phyloP scores from a whole-genome alignment of 2,113 vertebrate species.

The Ursus arctos region DNA sequence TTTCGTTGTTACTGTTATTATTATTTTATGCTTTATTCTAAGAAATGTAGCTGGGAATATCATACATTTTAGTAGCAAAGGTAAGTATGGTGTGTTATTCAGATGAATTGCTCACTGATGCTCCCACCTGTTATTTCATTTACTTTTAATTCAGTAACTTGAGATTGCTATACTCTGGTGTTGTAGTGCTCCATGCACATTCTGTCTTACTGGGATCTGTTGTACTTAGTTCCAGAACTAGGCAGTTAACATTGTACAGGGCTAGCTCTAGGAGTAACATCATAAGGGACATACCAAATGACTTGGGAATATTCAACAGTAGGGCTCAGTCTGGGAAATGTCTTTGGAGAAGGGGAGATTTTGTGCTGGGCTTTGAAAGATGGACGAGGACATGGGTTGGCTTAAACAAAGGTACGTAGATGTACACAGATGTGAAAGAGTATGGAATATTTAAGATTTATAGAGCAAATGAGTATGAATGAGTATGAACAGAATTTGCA shows the following conservation, averaged over 20 bases:
- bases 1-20: background rate
- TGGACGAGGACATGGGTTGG: background rate
- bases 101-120: conserved; percentile 41
- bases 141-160: conserved; percentile 45
- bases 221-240: background rate
- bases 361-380: background rate
- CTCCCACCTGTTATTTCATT: background rate
- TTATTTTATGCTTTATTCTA: conserved; percentile 40
- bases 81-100: background rate
- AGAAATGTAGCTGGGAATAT: conserved; percentile 40
- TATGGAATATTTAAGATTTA: background rate
- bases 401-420: conserved; percentile 8
- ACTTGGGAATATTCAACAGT: conserved; percentile 11
- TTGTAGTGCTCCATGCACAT: background rate
- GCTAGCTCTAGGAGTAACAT: background rate
- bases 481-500: background rate
- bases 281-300: background rate
- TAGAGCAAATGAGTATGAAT: conserved; percentile 9
- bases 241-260: background rate
- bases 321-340: conserved; percentile 16
- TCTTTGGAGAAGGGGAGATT: conserved; percentile 8
- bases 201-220: conserved; percentile 7
- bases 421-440: background rate
- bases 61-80: conserved; percentile 45
- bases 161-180: background rate